Evolutionary conservation across 2,797 vertebrate species (phyloP).

Genomic region (Mus minutoides): DNA sequence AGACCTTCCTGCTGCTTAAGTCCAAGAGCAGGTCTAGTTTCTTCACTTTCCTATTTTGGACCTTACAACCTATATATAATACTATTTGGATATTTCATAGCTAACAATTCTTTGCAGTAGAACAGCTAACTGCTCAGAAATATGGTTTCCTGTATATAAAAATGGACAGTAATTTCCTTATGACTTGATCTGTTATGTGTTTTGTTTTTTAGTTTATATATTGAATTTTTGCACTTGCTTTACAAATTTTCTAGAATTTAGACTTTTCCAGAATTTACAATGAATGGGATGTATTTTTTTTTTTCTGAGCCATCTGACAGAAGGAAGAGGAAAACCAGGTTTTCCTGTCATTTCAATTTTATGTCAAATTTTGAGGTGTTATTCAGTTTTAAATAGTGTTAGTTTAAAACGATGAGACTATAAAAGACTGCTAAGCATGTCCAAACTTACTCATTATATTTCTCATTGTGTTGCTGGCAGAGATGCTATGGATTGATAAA

Average conservation of each 20-base stretch:
- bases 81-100: background rate
- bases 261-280: background rate
- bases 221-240: background rate
- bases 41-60: background rate
- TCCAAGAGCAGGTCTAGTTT: background rate
- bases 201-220: background rate
- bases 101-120: fast-evolving
- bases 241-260: background rate
- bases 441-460: background rate
- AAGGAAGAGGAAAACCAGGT: background rate
- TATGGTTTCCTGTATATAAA: background rate
- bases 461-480: background rate
- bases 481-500: background rate
- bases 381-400: background rate
- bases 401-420: background rate
- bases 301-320: background rate
- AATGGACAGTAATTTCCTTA: background rate
- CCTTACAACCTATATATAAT: background rate
- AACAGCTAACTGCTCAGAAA: background rate
- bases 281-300: background rate
- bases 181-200: background rate
- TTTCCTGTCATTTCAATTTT: background rate
- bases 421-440: background rate
- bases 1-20: background rate
- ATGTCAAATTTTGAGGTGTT: background rate